Conservation (phyloP, 30 jellyfish, hydroid and myxozoan genomes). For the Aurelia coerulea region DNA sequence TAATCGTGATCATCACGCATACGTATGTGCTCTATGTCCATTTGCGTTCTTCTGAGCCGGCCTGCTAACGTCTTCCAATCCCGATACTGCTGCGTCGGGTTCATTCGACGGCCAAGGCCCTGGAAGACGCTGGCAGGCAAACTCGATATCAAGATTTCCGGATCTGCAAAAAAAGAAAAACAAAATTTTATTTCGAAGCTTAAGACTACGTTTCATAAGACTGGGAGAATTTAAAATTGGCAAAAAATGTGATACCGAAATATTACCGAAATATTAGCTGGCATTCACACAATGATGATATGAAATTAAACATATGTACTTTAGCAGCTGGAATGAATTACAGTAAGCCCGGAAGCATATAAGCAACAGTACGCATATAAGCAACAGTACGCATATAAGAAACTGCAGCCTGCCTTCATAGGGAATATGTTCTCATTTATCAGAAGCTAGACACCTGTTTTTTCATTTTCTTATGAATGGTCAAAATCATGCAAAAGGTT, state of each 20-base stretch:
- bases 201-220: not conserved
- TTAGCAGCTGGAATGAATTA: too few species aligned
- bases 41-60: slow-evolving; percentile 18
- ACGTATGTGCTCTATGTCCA: slow-evolving; percentile 33
- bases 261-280: too few species aligned
- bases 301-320: too few species aligned
- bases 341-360: too few species aligned
- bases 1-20: not conserved
- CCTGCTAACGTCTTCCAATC: slow-evolving; percentile 72
- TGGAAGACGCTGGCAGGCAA: slow-evolving; percentile 49
- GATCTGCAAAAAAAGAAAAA: slow-evolving; percentile 29
- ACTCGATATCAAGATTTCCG: slow-evolving; percentile 4
- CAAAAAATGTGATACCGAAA: not conserved
- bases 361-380: too few species aligned
- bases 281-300: too few species aligned
- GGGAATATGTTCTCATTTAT: too few species aligned
- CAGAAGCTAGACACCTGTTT: too few species aligned
- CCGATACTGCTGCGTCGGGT: slow-evolving; percentile 38
- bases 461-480: too few species aligned
- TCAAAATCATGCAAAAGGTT: too few species aligned
- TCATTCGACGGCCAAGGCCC: slow-evolving; percentile 39
- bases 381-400: too few species aligned
- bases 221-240: not conserved
- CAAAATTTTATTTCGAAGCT: not conserved
- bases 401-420: too few species aligned